Percentiles rank a stretch among this genome's conserved stretches.
Evolutionary conservation across 2,888 invertebrate genomes (phyloP).

Genomic region (Epistrophe grossulariae): DNA sequence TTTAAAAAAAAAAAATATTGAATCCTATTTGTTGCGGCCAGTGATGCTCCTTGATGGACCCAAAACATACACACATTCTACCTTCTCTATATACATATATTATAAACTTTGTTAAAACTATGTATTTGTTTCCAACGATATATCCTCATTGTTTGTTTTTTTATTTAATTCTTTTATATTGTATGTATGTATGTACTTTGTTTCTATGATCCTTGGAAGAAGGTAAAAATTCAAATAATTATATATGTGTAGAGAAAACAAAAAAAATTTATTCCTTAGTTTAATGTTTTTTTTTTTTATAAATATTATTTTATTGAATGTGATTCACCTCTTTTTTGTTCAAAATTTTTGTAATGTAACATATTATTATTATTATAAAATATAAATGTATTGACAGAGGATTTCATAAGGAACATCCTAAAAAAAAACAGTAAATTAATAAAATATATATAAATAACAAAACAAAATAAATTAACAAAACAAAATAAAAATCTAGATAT

Average conservation of each 20-base stretch:
- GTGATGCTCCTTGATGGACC: constrained; percentile 65
- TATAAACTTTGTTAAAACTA: constrained; percentile 49
- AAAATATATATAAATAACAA: constrained; percentile 53
- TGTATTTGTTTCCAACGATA: constrained; percentile 55
- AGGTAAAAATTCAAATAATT: constrained; percentile 66
- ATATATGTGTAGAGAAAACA: constrained; percentile 14
- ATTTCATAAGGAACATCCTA: constrained; percentile 61
- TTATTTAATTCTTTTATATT: constrained; percentile 33
- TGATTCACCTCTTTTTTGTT: constrained; percentile 68
- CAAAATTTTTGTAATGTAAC: constrained; percentile 65
- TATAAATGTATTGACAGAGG: constrained; percentile 55
- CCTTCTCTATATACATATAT: constrained; percentile 36
- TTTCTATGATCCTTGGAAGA: constrained; percentile 63
- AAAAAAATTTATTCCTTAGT: constrained; percentile 35
- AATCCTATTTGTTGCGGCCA: constrained; percentile 71
- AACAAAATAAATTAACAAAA: constrained; percentile 58
- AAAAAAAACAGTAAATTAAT: constrained; percentile 50
- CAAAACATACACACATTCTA: constrained; percentile 43
- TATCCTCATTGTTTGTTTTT: constrained; percentile 63
- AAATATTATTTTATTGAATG: constrained; percentile 64
- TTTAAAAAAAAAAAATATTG: constrained; percentile 10
- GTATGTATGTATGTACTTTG: constrained; percentile 36
- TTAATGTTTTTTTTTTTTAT: constrained; percentile 47
- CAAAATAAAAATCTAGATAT: constrained; percentile 42
- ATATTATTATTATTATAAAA: constrained; percentile 30